A percentile compares a stretch with the other conserved stretches of the same genome.
These are phyloP conservation scores for Diorhabda sublineata DNA, from an alignment of 1,140 invertebrate species.

Conservation along the genomic window DNA sequence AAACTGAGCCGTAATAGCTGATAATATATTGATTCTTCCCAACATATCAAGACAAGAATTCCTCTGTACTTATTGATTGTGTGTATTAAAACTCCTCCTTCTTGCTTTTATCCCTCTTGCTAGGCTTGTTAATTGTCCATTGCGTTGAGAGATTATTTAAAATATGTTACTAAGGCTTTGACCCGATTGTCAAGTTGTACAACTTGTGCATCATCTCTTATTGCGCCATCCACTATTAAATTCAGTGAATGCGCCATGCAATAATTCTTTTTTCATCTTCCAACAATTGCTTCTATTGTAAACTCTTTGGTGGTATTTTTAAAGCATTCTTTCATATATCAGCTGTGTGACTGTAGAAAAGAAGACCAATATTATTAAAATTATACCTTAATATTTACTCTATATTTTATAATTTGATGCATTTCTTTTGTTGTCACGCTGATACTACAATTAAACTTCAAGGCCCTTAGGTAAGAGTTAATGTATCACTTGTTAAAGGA, in stretches of 20 bases:
- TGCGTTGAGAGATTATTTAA: neutral
- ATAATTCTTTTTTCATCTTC: neutral
- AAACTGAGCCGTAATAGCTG: slow-evolving; percentile 1
- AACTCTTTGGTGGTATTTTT: neutral
- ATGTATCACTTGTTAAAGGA: too few relatives aligned
- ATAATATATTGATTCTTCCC: slow-evolving; percentile 1
- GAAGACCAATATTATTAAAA: neutral
- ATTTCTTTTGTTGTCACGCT: too few relatives aligned
- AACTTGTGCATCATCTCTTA: neutral
- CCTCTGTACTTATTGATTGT: neutral
- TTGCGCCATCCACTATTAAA: slow-evolving; percentile 2
- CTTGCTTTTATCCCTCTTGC: neutral
- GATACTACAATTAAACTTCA: too few relatives aligned
- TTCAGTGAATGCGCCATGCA: neutral
- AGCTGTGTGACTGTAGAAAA: neutral
- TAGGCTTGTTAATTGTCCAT: neutral
- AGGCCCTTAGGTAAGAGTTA: too few relatives aligned
- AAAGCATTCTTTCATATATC: slow-evolving; percentile 5
- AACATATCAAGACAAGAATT: slow-evolving; percentile 3
- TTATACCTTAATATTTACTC: too few relatives aligned
- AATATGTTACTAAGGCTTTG: neutral
- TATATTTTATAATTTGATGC: too few relatives aligned
- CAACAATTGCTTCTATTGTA: neutral
- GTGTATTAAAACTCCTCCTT: neutral
- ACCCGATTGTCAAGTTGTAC: neutral